Percentiles rank a stretch among this genome's conserved stretches.
Evolutionary conservation across 2,888 invertebrate species (phyloP).

Genomic region (Cheilosia vernalis): DNA sequence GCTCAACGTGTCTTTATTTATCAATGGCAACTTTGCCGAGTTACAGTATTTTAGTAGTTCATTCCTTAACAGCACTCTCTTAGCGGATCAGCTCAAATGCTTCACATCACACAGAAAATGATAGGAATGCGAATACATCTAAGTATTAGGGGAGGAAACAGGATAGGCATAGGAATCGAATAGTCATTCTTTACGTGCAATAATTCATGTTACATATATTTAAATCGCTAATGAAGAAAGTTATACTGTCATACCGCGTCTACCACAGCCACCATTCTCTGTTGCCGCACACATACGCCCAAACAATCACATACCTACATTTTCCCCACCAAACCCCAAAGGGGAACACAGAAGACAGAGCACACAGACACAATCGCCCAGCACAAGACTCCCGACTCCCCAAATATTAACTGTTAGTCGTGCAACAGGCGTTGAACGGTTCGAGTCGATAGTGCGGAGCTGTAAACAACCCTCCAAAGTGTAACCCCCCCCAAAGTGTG

Average conservation of each 20-base stretch:
- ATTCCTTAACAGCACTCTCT: background rate
- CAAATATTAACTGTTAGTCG: constrained; percentile 58
- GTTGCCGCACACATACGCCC: constrained; percentile 23
- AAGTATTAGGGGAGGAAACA: no score
- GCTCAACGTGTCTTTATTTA: background rate
- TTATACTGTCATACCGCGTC: background rate
- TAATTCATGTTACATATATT: constrained; percentile 37
- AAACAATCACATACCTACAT: background rate
- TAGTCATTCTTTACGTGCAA: background rate
- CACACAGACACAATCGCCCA: background rate
- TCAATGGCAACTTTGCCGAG: constrained; percentile 15
- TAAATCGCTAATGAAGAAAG: constrained; percentile 21
- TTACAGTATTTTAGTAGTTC: background rate
- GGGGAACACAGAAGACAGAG: background rate
- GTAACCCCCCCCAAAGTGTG: constrained; percentile 12
- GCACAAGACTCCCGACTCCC: constrained; percentile 5
- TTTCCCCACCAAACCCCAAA: background rate
- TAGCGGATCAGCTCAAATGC: background rate
- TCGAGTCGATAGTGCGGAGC: constrained; percentile 28
- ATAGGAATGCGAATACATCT: background rate
- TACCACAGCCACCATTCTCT: constrained; percentile 23
- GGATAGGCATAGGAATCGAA: no score
- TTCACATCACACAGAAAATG: background rate
- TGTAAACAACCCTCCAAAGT: constrained; percentile 9
- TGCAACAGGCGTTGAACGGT: constrained; percentile 73